Conservation (phyloP, 1,140 invertebrate species). For the Drosophila mauritiana region DNA sequence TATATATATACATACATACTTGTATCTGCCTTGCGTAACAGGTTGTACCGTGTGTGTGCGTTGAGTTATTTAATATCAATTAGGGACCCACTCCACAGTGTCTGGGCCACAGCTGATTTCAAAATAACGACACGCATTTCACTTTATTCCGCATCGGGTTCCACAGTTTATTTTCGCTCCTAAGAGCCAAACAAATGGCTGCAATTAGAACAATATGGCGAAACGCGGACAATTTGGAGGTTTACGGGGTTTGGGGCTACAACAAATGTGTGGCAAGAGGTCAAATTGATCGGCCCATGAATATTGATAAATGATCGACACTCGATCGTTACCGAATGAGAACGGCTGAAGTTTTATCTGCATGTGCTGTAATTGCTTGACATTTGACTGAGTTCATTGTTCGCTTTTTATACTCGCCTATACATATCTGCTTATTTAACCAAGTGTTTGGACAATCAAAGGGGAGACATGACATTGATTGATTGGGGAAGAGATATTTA, state of each 20-base stretch:
- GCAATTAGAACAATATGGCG: conserved; percentile 81
- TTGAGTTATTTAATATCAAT: conserved; percentile 80
- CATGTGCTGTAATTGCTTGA: conserved; percentile 45
- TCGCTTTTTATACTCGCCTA: conserved; percentile 13
- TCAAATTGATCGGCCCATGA: conserved; percentile 32
- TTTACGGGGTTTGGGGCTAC: conserved; percentile 35
- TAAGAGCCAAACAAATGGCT: conserved; percentile 65
- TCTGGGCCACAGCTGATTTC: conserved; percentile 70
- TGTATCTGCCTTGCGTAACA: conserved; percentile 52
- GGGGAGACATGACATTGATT: conserved; percentile 42
- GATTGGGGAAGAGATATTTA: conserved; percentile 36
- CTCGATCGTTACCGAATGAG: conserved; percentile 38
- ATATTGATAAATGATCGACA: conserved; percentile 77
- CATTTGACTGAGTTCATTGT: conserved; percentile 48
- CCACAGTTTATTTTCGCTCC: conserved; percentile 4
- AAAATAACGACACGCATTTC: conserved; percentile 80
- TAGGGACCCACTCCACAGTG: conserved; percentile 41
- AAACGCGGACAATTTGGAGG: conserved; percentile 69
- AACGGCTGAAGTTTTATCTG: conserved; percentile 13
- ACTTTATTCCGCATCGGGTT: conserved; percentile 30
- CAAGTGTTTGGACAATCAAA: conserved; percentile 46
- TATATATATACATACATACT: conserved; percentile 1
- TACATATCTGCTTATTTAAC: conserved; percentile 31
- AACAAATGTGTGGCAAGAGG: conserved; percentile 63
- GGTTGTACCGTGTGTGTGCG: conserved; percentile 42